Conservation (phyloP, 2,113 vertebrate species). For the Paramormyrops kingsleyae region DNA sequence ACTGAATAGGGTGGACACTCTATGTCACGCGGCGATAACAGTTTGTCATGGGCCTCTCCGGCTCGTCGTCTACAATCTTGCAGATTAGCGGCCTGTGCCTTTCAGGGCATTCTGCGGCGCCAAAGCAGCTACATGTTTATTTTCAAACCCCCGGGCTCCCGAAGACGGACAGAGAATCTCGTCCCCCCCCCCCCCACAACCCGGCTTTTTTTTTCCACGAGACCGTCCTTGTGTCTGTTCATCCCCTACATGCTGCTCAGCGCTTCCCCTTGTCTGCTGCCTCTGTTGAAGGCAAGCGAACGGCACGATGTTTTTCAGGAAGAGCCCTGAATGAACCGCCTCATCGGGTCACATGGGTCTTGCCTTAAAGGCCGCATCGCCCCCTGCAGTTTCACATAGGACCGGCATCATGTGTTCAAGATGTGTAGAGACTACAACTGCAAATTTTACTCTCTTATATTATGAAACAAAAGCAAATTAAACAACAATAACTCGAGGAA, state of each 20-base stretch:
- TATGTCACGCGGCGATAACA: slow-evolving; percentile 70
- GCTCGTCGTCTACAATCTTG: slow-evolving; percentile 60
- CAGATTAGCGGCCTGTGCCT: slow-evolving; percentile 69
- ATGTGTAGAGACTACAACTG: neutral
- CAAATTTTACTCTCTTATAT: neutral
- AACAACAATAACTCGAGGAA: neutral
- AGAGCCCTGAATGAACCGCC: slow-evolving; percentile 23
- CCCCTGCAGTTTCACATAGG: neutral
- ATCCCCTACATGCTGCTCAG: slow-evolving; percentile 35
- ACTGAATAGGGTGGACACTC: slow-evolving; percentile 72
- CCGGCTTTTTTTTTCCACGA: slow-evolving; percentile 16
- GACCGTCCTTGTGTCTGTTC: slow-evolving; percentile 43
- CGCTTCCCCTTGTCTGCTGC: slow-evolving; percentile 44
- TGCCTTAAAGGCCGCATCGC: neutral
- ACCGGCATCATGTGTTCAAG: neutral
- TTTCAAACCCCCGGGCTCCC: slow-evolving; percentile 53
- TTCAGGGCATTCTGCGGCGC: slow-evolving; percentile 68
- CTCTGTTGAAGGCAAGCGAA: slow-evolving; percentile 13
- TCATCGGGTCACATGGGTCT: neutral
- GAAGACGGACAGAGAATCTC: slow-evolving; percentile 55
- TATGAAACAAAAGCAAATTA: neutral
- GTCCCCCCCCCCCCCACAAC: slow-evolving; percentile 41
- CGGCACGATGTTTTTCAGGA: neutral
- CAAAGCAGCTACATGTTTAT: slow-evolving; percentile 65
- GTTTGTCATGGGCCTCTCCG: slow-evolving; percentile 68